Evolutionary conservation across 2,113 vertebrate genomes (phyloP).

Genomic region (Acrocephalus arundinaceus): DNA sequence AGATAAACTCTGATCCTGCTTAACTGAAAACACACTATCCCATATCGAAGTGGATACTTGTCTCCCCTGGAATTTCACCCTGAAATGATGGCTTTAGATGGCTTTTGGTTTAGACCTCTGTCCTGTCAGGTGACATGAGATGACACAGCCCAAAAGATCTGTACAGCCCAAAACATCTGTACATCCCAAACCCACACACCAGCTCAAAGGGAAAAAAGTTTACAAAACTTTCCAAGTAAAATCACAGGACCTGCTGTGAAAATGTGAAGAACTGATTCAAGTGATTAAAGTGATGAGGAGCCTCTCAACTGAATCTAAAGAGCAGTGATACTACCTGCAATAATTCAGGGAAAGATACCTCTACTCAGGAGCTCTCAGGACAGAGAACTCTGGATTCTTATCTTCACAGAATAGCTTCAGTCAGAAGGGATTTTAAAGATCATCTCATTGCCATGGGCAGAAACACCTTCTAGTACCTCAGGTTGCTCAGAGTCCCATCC

Average conservation of each 20-base stretch:
- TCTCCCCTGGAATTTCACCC: not conserved
- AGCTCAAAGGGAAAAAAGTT: not conserved
- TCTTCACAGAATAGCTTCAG: not conserved
- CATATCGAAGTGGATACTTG: not conserved
- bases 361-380: not conserved
- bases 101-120: not conserved
- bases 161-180: not conserved
- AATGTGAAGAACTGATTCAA: not conserved
- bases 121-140: not conserved
- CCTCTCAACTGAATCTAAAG: not conserved
- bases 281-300: not conserved
- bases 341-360: not conserved
- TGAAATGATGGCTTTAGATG: not conserved
- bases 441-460: not conserved
- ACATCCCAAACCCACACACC: not conserved
- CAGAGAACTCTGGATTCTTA: not conserved
- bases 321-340: not conserved
- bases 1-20: not conserved
- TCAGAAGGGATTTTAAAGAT: not conserved
- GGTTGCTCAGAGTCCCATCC: not conserved
- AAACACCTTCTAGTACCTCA: accelerated
- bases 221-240: not conserved
- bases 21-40: not conserved
- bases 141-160: not conserved
- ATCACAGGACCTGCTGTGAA: not conserved